Evolutionary conservation across 2,888 invertebrate genomes (phyloP).

Genomic region (Heteromyza rotundicornis): DNA sequence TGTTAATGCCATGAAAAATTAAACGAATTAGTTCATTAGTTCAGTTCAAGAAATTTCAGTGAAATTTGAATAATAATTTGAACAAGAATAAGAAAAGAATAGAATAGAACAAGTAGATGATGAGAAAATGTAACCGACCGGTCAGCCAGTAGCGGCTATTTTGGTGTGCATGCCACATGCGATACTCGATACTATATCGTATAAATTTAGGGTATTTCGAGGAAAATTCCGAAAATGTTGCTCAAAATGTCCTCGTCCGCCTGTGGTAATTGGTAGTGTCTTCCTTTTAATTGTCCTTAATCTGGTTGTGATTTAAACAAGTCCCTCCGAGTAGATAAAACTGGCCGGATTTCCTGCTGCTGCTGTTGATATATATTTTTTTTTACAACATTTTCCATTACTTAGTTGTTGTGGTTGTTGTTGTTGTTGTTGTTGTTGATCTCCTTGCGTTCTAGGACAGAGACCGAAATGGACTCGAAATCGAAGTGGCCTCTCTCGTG

Average conservation of each 20-base stretch:
- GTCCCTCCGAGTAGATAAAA: constrained; percentile 27
- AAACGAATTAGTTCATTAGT: not conserved
- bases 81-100: constrained; percentile 9
- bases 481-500: too few relatives aligned
- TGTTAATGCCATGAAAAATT: not conserved
- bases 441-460: not conserved
- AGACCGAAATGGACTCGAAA: not conserved
- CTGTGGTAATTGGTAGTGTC: too few relatives aligned
- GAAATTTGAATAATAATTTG: constrained; percentile 4
- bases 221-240: too few relatives aligned
- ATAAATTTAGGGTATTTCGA: too few relatives aligned
- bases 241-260: too few relatives aligned
- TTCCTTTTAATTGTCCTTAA: too few relatives aligned
- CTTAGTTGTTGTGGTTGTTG: too few relatives aligned
- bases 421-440: too few relatives aligned
- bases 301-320: not conserved
- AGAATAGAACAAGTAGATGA: not conserved
- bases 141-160: too few relatives aligned
- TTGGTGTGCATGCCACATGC: too few relatives aligned
- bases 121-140: too few relatives aligned
- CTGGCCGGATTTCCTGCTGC: constrained; percentile 51
- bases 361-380: constrained; percentile 39
- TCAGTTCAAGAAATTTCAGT: not conserved
- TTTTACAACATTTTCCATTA: constrained; percentile 48
- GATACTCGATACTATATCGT: too few relatives aligned